Conservation (phyloP, 2,113 vertebrate genomes). For the Tragelaphus scriptus region DNA sequence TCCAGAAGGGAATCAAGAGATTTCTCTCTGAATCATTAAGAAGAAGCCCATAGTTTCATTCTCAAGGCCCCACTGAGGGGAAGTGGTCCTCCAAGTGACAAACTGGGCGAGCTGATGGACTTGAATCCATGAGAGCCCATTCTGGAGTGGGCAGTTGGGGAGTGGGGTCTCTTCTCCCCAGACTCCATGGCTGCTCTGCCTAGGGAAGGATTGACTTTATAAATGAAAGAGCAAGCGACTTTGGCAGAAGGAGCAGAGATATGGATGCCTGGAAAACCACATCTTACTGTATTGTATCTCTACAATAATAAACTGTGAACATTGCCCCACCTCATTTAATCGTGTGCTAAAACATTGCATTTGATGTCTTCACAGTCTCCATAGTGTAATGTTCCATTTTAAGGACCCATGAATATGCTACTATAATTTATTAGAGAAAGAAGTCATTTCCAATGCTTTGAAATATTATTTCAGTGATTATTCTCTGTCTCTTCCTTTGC, state of each 20-base stretch:
- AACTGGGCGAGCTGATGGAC: accelerated
- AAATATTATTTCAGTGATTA: neutral
- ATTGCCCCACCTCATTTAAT: neutral
- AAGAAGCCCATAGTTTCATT: neutral
- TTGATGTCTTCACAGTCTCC: neutral
- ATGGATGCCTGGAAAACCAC: neutral
- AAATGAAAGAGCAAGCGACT: neutral
- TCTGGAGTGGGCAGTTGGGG: neutral
- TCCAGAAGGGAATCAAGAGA: neutral
- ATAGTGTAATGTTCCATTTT: neutral
- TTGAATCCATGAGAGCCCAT: neutral
- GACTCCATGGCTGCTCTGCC: neutral
- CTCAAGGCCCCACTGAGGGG: neutral
- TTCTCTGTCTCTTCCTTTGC: neutral
- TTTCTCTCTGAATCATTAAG: neutral
- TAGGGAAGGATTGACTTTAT: neutral
- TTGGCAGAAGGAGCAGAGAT: neutral
- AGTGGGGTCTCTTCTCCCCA: neutral
- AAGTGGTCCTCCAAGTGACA: neutral
- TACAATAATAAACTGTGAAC: neutral
- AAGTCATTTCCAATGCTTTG: neutral
- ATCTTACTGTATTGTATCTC: neutral
- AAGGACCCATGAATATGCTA: neutral
- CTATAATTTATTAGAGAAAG: neutral
- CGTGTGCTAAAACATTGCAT: neutral